Conservation (phyloP, 2,888 invertebrate species). For the Dione juno region DNA sequence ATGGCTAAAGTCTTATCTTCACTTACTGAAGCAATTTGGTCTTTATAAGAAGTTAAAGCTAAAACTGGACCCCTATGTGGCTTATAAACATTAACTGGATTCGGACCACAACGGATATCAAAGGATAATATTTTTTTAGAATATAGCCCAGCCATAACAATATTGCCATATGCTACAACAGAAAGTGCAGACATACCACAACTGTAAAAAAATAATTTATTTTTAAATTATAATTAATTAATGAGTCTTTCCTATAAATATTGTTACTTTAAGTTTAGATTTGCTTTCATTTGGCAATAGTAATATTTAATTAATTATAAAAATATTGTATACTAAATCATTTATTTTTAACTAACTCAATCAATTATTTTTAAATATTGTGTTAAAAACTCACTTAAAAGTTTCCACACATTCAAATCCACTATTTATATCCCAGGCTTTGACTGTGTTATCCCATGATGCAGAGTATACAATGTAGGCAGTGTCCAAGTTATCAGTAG, state of each 20-base stretch:
- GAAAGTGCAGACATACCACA: constrained; percentile 82
- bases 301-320: too few species aligned
- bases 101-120: constrained; percentile 74
- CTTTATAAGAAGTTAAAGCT: constrained; percentile 63
- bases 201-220: constrained; percentile 50
- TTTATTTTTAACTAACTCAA: too few species aligned
- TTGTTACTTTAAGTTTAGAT: too few species aligned
- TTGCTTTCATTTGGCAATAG: too few species aligned
- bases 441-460: constrained; percentile 85
- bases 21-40: constrained; percentile 82
- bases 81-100: constrained; percentile 71
- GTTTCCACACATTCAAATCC: constrained; percentile 74
- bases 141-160: constrained; percentile 81
- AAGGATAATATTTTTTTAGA: constrained; percentile 81
- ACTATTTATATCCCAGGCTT: constrained; percentile 80
- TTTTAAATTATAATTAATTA: not conserved
- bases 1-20: constrained; percentile 83
- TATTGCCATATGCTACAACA: constrained; percentile 71
- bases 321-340: too few species aligned
- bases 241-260: too few species aligned
- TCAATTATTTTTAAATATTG: not conserved
- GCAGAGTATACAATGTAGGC: constrained; percentile 82
- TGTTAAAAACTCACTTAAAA: constrained; percentile 68
- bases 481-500: constrained; percentile 67
- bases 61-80: constrained; percentile 82